Percentiles rank a stretch among this genome's conserved stretches.
Evolutionary conservation across 2,888 invertebrate genomes (phyloP).

Genomic region (Drosophila putrida): DNA sequence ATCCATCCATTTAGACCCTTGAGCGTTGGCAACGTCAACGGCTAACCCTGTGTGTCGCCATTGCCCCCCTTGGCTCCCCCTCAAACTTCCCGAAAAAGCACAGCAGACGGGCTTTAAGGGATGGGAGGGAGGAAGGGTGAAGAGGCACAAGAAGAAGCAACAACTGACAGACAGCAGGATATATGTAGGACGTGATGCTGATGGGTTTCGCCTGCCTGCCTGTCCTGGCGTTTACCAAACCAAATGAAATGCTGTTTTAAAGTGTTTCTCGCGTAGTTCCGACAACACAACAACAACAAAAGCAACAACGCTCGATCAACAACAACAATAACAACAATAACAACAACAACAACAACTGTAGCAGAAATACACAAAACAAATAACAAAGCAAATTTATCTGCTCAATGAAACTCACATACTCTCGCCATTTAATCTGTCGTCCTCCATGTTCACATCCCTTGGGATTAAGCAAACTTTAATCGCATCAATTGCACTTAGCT

Average conservation of each 20-base stretch:
- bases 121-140: neutral
- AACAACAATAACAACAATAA: too few relatives aligned
- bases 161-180: constrained; percentile 48
- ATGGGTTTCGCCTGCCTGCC: constrained; percentile 37
- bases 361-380: constrained; percentile 20
- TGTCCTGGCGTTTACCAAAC: constrained; percentile 51
- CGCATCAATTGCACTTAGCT: neutral
- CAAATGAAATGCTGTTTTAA: constrained; percentile 59
- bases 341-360: constrained; percentile 10
- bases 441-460: neutral
- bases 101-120: constrained; percentile 4
- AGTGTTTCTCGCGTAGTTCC: constrained; percentile 44
- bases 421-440: neutral
- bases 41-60: constrained; percentile 55
- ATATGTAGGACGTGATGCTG: constrained; percentile 53
- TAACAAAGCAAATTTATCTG: constrained; percentile 8
- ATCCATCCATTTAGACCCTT: constrained; percentile 33
- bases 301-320: too few relatives aligned
- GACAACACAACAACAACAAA: constrained; percentile 19
- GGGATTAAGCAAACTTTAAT: neutral
- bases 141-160: neutral
- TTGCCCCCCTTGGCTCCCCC: neutral
- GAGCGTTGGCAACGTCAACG: constrained; percentile 54
- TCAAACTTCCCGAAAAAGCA: neutral
- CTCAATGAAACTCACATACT: constrained; percentile 30